Conservation (phyloP, 2,797 vertebrate species). For the Okamejei kenojei region DNA sequence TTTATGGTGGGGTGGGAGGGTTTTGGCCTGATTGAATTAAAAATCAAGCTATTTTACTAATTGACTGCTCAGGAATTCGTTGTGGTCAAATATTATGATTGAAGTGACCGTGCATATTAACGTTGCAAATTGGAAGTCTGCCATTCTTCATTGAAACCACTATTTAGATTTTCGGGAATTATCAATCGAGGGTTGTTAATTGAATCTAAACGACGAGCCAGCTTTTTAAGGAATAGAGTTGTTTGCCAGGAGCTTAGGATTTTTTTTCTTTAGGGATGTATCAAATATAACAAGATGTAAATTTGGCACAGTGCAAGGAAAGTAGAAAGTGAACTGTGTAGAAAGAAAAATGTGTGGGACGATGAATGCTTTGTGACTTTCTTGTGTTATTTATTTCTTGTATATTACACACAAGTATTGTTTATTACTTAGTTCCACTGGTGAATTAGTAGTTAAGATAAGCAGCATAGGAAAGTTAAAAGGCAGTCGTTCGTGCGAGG, state of each 20-base stretch:
- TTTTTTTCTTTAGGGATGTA: neutral
- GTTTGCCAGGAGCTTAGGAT: neutral
- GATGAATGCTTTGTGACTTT: neutral
- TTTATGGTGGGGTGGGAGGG: neutral
- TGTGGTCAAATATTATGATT: neutral
- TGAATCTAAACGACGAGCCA: neutral
- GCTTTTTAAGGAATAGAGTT: neutral
- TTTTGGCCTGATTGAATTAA: neutral
- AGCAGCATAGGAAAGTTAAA: too few species aligned
- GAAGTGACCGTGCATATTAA: neutral
- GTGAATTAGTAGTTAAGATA: too few species aligned
- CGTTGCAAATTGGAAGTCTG: neutral
- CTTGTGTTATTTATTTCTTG: neutral
- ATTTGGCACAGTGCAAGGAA: neutral
- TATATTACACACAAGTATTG: neutral
- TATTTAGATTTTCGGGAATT: neutral
- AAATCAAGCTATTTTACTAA: neutral
- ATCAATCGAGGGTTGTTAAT: neutral
- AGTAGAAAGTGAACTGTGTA: neutral
- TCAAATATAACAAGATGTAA: neutral
- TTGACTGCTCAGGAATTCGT: neutral
- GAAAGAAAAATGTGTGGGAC: too few species aligned
- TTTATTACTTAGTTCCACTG: too few species aligned
- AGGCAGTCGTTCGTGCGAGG: too few species aligned
- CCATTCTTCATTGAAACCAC: neutral